phyloP scores from a whole-genome alignment of 2,797 vertebrate genomes.

The Botia kubotai region DNA sequence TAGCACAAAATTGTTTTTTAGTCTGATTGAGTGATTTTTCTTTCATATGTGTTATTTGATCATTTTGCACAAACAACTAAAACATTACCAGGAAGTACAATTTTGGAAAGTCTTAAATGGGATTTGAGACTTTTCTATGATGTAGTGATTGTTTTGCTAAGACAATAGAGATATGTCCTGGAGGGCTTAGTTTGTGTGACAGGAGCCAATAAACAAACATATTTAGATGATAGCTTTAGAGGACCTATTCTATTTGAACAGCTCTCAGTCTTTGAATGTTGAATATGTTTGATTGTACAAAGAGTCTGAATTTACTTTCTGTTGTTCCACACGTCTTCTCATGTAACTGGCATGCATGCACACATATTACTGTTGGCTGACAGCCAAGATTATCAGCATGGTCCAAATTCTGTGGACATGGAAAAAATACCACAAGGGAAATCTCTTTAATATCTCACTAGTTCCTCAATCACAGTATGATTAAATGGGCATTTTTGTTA shows the following conservation, averaged over 20 bases:
- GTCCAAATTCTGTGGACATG: slow-evolving; percentile 54
- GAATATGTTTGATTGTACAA: slow-evolving; percentile 12
- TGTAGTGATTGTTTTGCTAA: slow-evolving; percentile 10
- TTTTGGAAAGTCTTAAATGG: slow-evolving; percentile 6
- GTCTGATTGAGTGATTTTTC: neutral
- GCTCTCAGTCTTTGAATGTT: neutral
- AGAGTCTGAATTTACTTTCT: slow-evolving; percentile 55
- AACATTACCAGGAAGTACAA: neutral
- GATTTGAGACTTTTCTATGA: slow-evolving; percentile 16
- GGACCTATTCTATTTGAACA: neutral
- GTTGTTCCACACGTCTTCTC: slow-evolving; percentile 22
- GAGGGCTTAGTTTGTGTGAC: neutral
- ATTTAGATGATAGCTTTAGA: neutral
- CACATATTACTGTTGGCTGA: slow-evolving; percentile 67
- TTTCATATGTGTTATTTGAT: neutral
- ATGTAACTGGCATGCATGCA: slow-evolving; percentile 38
- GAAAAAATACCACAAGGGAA: slow-evolving; percentile 47
- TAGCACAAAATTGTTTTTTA: neutral
- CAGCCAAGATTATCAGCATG: slow-evolving; percentile 54
- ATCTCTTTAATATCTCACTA: neutral
- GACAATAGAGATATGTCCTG: slow-evolving; percentile 31
- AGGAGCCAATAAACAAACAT: neutral
- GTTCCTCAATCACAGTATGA: neutral
- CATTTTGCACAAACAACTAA: slow-evolving; percentile 5
- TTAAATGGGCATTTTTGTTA: neutral